Conservation (phyloP, 2,888 invertebrate species). For the Cantharis flavilabris region DNA sequence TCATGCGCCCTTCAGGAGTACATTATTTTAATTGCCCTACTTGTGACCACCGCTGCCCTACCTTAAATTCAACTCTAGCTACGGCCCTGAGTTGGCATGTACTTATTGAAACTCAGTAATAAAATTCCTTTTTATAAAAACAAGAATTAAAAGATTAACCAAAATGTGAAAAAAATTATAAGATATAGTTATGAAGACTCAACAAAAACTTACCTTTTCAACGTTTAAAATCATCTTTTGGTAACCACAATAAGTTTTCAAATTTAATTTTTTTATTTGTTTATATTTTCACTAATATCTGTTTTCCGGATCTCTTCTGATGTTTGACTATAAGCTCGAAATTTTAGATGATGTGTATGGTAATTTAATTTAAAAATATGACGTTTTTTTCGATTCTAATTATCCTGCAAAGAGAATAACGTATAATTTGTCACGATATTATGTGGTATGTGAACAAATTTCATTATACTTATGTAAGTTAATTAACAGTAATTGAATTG, state of each 20-base stretch:
- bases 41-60: no score
- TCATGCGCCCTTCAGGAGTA: no score
- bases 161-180: background rate
- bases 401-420: background rate
- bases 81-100: no score
- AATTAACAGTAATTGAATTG: background rate
- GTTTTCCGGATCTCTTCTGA: background rate
- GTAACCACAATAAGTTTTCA: background rate
- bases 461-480: background rate
- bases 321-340: background rate
- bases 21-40: no score
- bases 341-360: background rate
- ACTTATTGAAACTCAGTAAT: no score
- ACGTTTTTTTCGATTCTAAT: background rate
- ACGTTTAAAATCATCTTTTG: background rate
- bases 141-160: no score
- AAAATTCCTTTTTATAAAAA: no score
- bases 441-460: background rate
- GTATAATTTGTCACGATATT: background rate
- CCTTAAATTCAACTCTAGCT: no score
- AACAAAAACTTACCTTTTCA: no score
- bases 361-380: background rate
- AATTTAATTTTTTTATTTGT: background rate
- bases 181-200: no score
- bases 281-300: background rate